Percentiles rank a stretch among this genome's conserved stretches.
phyloP scores from a whole-genome alignment of 1,140 invertebrate genomes.

The Centruroides sculpturatus region DNA sequence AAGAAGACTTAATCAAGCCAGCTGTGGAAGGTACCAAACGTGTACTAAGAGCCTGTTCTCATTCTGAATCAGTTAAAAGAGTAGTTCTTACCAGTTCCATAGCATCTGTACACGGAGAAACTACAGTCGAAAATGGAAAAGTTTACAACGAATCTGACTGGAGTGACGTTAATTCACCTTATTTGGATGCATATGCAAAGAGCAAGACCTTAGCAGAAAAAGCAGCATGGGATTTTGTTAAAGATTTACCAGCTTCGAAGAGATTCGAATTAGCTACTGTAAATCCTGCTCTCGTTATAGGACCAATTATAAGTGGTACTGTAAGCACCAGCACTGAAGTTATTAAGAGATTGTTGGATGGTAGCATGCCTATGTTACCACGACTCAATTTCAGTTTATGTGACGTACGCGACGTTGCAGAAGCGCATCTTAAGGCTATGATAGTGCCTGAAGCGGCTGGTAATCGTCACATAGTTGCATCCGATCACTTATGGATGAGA shows the following conservation, averaged over 20 bases:
- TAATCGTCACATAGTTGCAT: conserved; percentile 29
- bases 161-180: conserved; percentile 28
- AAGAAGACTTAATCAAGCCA: conserved; percentile 35
- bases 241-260: conserved; percentile 31
- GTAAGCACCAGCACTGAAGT: conserved; percentile 30
- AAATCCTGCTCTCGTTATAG: conserved; percentile 39
- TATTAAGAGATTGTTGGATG: conserved; percentile 30
- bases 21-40: conserved; percentile 41
- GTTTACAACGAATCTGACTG: conserved; percentile 38
- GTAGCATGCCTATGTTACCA: conserved; percentile 13
- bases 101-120: conserved; percentile 35
- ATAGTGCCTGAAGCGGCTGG: conserved; percentile 34
- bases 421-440: conserved; percentile 39
- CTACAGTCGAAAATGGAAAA: conserved; percentile 22
- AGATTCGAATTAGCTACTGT: conserved; percentile 38
- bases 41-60: conserved; percentile 36
- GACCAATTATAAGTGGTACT: conserved; percentile 33
- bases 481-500: conserved; percentile 31
- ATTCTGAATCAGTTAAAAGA: conserved; percentile 32
- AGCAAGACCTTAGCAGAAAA: conserved; percentile 41
- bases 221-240: conserved; percentile 41
- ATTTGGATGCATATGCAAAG: conserved; percentile 32
- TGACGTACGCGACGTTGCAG: conserved; percentile 42
- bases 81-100: conserved; percentile 42
- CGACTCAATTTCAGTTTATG: conserved; percentile 32